A percentile compares a stretch with the other conserved stretches of the same genome.
Conservation (phyloP, 2,113 vertebrate genomes). For the Gobiocypris rarus region DNA sequence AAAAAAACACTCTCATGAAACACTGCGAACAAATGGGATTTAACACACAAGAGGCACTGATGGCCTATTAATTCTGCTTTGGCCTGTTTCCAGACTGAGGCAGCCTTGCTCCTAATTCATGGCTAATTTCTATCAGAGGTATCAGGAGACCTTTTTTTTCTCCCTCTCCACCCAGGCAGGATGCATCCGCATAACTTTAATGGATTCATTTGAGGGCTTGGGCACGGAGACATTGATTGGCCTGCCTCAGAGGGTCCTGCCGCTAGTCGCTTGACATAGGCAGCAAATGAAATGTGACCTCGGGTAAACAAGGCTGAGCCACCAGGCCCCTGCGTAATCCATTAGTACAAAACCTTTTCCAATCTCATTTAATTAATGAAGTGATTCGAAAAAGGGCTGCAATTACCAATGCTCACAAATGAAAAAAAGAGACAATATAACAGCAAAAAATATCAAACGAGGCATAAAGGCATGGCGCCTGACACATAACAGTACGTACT, state of each 20-base stretch:
- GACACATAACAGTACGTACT: conserved; percentile 11
- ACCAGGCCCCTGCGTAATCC: conserved; percentile 80
- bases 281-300: conserved; percentile 94
- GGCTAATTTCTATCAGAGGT: conserved; percentile 94
- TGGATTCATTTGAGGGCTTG: conserved; percentile 85
- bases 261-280: conserved; percentile 84
- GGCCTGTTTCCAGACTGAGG: conserved; percentile 88
- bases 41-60: conserved; percentile 90
- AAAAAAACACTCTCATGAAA: conserved; percentile 79
- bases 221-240: conserved; percentile 89
- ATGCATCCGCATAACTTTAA: conserved; percentile 90
- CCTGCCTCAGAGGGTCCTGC: conserved; percentile 78
- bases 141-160: conserved; percentile 83
- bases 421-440: conserved; percentile 73
- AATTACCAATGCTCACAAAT: conserved; percentile 79
- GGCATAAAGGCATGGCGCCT: neutral
- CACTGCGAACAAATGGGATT: conserved; percentile 89
- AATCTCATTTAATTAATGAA: conserved; percentile 93
- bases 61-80: conserved; percentile 94
- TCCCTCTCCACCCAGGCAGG: conserved; percentile 68
- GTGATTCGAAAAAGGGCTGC: conserved; percentile 86
- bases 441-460: conserved; percentile 45
- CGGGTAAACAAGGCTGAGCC: conserved; percentile 85
- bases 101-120: conserved; percentile 89
- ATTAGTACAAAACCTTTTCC: conserved; percentile 85